Percentiles rank a stretch among this genome's conserved stretches.
phyloP scores from a whole-genome alignment of 2,797 vertebrate genomes.

The Coranthus polyacanthus region DNA sequence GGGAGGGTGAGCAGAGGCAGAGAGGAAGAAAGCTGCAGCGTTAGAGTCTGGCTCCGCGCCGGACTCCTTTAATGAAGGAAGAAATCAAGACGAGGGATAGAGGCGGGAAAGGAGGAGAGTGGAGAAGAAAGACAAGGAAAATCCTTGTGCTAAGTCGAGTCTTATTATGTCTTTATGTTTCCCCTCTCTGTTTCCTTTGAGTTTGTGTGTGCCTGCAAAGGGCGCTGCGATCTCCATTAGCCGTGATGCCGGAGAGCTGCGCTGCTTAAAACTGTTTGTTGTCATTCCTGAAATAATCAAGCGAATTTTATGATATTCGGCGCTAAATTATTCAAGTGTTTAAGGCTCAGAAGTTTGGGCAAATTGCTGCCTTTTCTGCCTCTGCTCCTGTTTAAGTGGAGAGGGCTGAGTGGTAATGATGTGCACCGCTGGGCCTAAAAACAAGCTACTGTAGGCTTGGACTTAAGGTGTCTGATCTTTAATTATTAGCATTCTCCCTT shows the following conservation, averaged over 20 bases:
- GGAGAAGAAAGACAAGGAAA: constrained; percentile 62
- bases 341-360: constrained; percentile 78
- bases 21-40: constrained; percentile 48
- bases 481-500: constrained; percentile 43
- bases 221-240: constrained; percentile 66
- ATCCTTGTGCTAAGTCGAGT: constrained; percentile 67
- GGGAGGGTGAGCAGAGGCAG: constrained; percentile 29
- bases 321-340: constrained; percentile 82
- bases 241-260: constrained; percentile 27
- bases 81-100: constrained; percentile 70
- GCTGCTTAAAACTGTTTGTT: constrained; percentile 59
- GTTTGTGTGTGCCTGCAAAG: constrained; percentile 46
- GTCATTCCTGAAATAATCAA: constrained; percentile 73
- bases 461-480: constrained; percentile 52
- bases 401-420: constrained; percentile 67
- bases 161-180: constrained; percentile 61
- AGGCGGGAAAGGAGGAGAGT: constrained; percentile 37
- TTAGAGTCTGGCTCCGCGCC: constrained; percentile 35
- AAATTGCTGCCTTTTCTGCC: constrained; percentile 71
- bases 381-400: constrained; percentile 46
- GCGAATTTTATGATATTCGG: constrained; percentile 64
- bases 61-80: constrained; percentile 71
- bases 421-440: constrained; percentile 47
- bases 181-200: constrained; percentile 19
- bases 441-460: constrained; percentile 45